A percentile compares a stretch with the other conserved stretches of the same genome.
Evolutionary conservation across 2,888 invertebrate species (phyloP).

Genomic region (Rambutsinella grinnellia): DNA sequence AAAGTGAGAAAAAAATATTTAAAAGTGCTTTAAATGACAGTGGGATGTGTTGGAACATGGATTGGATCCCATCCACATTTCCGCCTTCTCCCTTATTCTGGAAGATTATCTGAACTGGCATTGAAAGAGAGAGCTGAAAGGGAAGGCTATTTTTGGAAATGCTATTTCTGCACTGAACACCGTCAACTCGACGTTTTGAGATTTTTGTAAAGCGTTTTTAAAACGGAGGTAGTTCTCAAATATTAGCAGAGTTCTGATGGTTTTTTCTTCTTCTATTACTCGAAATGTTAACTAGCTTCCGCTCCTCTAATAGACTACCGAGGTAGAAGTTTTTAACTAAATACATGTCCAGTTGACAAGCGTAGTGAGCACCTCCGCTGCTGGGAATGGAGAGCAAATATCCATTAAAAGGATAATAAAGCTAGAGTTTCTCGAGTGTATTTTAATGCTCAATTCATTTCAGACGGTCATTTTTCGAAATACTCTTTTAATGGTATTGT

Average conservation of each 20-base stretch:
- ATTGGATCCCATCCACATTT: not conserved
- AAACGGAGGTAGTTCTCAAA: no score
- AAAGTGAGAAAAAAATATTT: no score
- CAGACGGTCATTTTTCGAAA: not conserved
- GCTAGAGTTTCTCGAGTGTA: not conserved
- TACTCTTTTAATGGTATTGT: no score
- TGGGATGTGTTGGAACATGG: not conserved
- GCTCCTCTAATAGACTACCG: no score
- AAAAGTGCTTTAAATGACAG: not conserved
- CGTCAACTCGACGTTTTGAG: no score
- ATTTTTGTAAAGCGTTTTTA: no score
- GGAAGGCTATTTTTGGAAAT: constrained; percentile 40
- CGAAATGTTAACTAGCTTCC: no score
- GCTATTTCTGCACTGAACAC: constrained; percentile 20
- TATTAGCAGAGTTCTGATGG: no score
- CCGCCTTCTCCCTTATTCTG: not conserved
- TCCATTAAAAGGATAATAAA: not conserved
- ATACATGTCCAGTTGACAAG: no score
- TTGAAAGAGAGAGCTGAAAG: constrained; percentile 4
- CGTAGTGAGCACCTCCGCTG: no score
- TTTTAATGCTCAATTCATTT: not conserved
- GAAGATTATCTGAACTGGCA: not conserved
- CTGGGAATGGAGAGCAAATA: not conserved
- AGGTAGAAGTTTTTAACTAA: no score
- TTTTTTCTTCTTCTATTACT: no score